Evolutionary conservation across 2,797 vertebrate genomes (phyloP).

Genomic region (Gallinago stenura): DNA sequence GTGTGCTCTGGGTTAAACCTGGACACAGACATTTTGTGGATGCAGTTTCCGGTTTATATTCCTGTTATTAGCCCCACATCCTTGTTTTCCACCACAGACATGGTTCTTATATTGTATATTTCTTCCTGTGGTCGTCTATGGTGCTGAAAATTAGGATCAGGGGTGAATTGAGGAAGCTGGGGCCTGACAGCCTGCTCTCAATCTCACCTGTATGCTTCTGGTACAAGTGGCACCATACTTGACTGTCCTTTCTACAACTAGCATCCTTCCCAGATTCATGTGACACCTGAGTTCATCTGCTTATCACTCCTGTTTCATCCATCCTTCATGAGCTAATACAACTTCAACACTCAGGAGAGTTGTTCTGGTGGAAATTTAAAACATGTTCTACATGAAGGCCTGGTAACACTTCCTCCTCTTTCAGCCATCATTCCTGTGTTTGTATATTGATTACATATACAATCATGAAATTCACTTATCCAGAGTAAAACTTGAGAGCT

Average conservation of each 20-base stretch:
- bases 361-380: neutral
- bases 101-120: fast-evolving
- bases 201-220: fast-evolving
- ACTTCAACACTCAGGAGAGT: neutral
- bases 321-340: neutral
- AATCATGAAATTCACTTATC: neutral
- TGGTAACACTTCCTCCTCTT: neutral
- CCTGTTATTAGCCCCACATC: fast-evolving
- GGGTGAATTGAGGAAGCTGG: neutral
- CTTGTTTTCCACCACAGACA: neutral
- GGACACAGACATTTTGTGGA: neutral
- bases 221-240: neutral
- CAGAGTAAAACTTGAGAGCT: neutral
- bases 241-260: neutral
- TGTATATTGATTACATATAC: fast-evolving
- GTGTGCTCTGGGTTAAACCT: neutral
- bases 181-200: neutral
- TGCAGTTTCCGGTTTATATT: neutral
- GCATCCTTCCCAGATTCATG: neutral
- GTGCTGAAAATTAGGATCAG: neutral
- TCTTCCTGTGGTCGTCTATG: neutral
- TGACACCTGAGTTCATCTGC: neutral
- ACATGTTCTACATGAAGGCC: neutral
- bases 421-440: neutral
- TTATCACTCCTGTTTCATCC: neutral